phyloP scores from a whole-genome alignment of 35 echinoderm and acorn worm genomes.

The Lytechinus variegatus region DNA sequence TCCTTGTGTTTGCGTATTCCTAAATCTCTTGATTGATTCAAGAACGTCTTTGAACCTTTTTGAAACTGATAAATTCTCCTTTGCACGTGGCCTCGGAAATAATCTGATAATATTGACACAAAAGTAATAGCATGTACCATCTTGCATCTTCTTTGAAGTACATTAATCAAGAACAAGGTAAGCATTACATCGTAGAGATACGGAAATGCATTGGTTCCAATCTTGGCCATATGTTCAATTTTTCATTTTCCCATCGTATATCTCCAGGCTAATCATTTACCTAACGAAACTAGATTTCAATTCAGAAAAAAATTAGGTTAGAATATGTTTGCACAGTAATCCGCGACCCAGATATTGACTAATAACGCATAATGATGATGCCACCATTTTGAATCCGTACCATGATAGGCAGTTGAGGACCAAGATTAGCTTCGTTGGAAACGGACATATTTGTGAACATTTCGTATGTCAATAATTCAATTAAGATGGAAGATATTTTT shows the following conservation, averaged over 20 bases:
- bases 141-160: background rate
- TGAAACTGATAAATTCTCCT: too few species aligned
- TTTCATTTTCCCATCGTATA: background rate
- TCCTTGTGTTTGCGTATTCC: too few species aligned
- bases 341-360: background rate
- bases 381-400: background rate
- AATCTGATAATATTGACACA: background rate
- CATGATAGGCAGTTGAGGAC: background rate
- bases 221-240: background rate
- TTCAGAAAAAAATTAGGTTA: background rate
- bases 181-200: background rate
- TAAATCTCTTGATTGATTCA: too few species aligned
- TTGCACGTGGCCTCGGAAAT: too few species aligned
- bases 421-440: too few species aligned
- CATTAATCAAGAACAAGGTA: background rate
- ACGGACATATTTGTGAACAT: too few species aligned
- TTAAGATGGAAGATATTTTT: too few species aligned
- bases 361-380: background rate
- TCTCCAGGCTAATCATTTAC: background rate
- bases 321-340: constrained; percentile 5
- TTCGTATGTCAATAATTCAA: too few species aligned
- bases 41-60: too few species aligned
- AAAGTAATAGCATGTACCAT: background rate
- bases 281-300: background rate
- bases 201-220: background rate